Base-by-base conservation (phyloP, 92 coral and sea anemone genomes). In the Porites lobata region DNA sequence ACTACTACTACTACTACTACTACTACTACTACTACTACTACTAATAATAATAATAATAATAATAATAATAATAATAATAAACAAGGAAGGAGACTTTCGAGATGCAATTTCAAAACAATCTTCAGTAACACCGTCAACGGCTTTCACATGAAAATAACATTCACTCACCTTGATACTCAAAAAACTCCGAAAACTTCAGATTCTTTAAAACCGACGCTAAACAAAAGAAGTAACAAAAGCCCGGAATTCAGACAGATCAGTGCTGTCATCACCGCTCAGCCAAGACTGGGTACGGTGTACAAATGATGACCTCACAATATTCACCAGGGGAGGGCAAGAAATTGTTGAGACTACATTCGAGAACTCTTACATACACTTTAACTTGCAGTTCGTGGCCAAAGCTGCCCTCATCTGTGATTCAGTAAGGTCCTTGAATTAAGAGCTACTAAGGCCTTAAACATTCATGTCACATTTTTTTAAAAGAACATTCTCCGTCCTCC, bases 291-390 rank as follows among this genome's bases (percentile, higher is more conserved):
- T 63, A 65, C 83, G 83, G 83, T 79, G 83, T 43, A 79, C 73
- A 79, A 65, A 64, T 63, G 83, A 78, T 78, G 83, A 79, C 83
- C 83, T 78, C 61, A 64, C 83, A 78, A 78, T 18, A 64, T 72
- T 78, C 83, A 78, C 83, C n/a, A 78, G 83, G 83, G 80, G 80
- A 63, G 83, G 73, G 29, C 83, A 38, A 78, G 83, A 78, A 58
- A 78, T 79, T 79, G 72, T 75, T 52, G 79, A 75, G 79, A 75
- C 79, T 52, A 57, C 79, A 75, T 75, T 6, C 79, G 79, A 75
- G 79, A 75, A 75, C 47, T 75, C 65, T 29, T 29, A 29, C 32
- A 29, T 29, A 29, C 32, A 29, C 32, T 29, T 74, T 53, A 29
- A 29, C 32, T 29, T 29, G 32, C 32, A 29, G 32, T 29, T 29